These are phyloP conservation scores for Labroides dimidiatus DNA, from an alignment of 2,797 vertebrate genomes.

Conservation along the genomic window DNA sequence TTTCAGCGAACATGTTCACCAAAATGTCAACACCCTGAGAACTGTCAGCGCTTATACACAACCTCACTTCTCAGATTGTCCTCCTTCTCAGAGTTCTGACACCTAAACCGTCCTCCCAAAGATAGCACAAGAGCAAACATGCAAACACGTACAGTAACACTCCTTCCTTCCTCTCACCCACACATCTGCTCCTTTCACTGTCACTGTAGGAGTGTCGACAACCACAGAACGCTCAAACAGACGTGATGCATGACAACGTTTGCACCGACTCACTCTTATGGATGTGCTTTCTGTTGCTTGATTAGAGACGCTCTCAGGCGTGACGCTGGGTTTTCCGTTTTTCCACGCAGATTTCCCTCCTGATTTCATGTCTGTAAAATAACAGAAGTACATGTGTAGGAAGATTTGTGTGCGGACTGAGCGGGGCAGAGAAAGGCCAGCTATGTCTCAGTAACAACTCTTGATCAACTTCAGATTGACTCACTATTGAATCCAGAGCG, in stretches of 20 bases:
- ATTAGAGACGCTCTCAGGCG: slow-evolving; percentile 53
- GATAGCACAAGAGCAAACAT: not conserved
- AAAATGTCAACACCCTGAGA: not conserved
- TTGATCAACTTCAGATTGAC: too few species aligned
- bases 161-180: slow-evolving; percentile 9
- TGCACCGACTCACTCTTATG: slow-evolving; percentile 27
- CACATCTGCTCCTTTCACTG: slow-evolving; percentile 28
- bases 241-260: slow-evolving; percentile 31
- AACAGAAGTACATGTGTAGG: slow-evolving; percentile 39
- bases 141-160: not conserved
- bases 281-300: slow-evolving; percentile 60
- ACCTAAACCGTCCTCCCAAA: not conserved
- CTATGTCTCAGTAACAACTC: not conserved
- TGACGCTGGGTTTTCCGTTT: slow-evolving; percentile 11
- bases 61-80: not conserved
- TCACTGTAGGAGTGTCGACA: slow-evolving; percentile 27
- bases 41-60: too few species aligned
- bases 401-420: slow-evolving; percentile 31
- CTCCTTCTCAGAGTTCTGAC: not conserved
- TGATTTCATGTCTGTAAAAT: slow-evolving; percentile 23
- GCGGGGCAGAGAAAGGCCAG: slow-evolving; percentile 15
- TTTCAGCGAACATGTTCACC: not conserved
- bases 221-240: slow-evolving; percentile 24
- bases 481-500: too few species aligned
- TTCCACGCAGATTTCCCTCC: not conserved